A percentile compares a stretch with the other conserved stretches of the same genome.
Evolutionary conservation across 2,888 invertebrate genomes (phyloP).

Genomic region (Prenolepis imparis): DNA sequence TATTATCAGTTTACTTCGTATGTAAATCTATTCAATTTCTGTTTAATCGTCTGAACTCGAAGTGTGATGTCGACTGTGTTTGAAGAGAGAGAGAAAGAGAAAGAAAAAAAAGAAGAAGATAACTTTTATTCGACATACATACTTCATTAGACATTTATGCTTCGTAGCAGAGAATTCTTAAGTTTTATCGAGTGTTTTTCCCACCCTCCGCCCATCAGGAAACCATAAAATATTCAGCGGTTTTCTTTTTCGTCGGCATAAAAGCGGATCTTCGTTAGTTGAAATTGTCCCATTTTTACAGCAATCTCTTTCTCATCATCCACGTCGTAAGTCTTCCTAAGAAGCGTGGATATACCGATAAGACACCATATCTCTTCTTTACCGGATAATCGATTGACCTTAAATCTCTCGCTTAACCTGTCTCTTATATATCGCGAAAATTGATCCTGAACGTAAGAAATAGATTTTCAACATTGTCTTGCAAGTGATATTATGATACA

Average conservation of each 20-base stretch:
- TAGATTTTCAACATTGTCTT: conserved; percentile 11
- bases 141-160: conserved; percentile 29
- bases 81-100: background rate
- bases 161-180: background rate
- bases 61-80: background rate
- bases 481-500: background rate
- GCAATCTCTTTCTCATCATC: conserved; percentile 43
- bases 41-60: conserved; percentile 2
- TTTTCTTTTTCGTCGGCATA: background rate
- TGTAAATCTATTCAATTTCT: conserved; percentile 3
- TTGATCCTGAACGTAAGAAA: conserved; percentile 26
- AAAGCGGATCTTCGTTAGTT: conserved; percentile 25
- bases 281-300: conserved; percentile 38
- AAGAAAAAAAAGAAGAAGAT: background rate
- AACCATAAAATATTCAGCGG: conserved; percentile 28
- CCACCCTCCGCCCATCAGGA: background rate
- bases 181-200: background rate
- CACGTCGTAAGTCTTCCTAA: conserved; percentile 7
- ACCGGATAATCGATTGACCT: conserved; percentile 44
- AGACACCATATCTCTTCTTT: conserved; percentile 25
- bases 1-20: conserved; percentile 6
- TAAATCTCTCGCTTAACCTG: conserved; percentile 36
- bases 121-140: background rate
- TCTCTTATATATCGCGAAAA: conserved; percentile 7
- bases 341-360: conserved; percentile 22